Base-by-base conservation (phyloP, 2,113 vertebrate genomes). In the Microcebus tavaratra region DNA sequence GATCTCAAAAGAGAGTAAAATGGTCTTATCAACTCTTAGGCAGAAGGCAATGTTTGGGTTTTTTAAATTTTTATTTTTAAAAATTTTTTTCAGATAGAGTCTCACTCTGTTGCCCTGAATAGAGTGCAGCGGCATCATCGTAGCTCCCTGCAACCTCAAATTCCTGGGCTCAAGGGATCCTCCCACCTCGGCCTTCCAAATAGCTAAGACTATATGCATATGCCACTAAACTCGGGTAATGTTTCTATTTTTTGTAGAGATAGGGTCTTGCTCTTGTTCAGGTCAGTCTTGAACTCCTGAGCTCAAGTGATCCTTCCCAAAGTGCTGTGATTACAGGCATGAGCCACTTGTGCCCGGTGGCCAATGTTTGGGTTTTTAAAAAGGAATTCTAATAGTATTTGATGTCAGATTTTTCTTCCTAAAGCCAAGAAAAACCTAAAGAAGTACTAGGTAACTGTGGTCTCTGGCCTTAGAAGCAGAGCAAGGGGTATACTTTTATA, bases 401-500 rank as follows among this genome's bases (percentile, higher is more conserved):
- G 31, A 95, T 55, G 48, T 68, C 93, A 93, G 42, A 76, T 59
- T 87, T 94, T 94, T 90, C 50, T 92, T 91, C 48, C 36, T 72
- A 95, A 96, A 92, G 25, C 48, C 34, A 78, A 76, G 53, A 84
- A 76, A 93, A 90, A 55, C 34, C 59, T 90, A 59, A 81, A 85
- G 79, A 73, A 70, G 6, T 65, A 63, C 25, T 72, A 3, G 12
- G 29, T 83, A 92, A 82, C 55, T 86, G 25, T 42, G n/a, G 3
- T 70, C 86, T 81, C 48, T 93, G 48, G 73, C n/a, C 48, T 94
- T 72, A 76, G 45, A 84, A 53, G 34, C 23, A 88, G 0, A 88
- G 70, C 50, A 90, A 70, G 18, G n/a, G 15, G 15, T 45, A 65
- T 21, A 72, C 42, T 84, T 82, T 68, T 88, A 82, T 1, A 92